Percentiles rank a stretch among this genome's conserved stretches.
phyloP scores from a whole-genome alignment of 2,797 vertebrate species.

The Apodemus agrarius region DNA sequence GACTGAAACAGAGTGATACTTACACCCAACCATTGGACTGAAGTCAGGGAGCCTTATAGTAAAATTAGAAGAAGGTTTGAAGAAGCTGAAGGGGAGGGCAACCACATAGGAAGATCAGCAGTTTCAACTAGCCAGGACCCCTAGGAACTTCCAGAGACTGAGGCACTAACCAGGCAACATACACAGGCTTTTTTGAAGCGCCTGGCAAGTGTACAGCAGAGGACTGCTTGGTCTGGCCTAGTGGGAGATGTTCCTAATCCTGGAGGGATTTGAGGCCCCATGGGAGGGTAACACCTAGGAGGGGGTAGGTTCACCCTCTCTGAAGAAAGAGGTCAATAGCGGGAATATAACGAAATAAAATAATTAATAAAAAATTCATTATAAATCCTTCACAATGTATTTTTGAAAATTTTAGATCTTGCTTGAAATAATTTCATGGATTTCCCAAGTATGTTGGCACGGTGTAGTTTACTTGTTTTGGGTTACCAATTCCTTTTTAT shows the following conservation, averaged over 20 bases:
- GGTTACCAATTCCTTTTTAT: neutral
- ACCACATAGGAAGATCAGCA: neutral
- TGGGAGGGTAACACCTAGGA: neutral
- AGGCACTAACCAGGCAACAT: neutral
- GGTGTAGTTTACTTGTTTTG: neutral
- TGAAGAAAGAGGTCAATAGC: neutral
- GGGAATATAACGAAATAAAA: neutral
- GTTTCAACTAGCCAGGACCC: neutral
- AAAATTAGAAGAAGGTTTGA: neutral
- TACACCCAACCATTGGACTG: neutral
- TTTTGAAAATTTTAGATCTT: neutral
- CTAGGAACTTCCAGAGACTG: neutral
- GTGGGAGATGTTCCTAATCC: neutral
- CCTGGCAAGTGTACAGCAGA: neutral
- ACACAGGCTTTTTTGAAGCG: neutral
- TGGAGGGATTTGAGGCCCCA: neutral
- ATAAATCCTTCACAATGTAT: neutral
- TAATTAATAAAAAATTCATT: neutral
- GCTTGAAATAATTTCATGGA: neutral
- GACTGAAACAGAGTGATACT: neutral
- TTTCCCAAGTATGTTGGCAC: slow-evolving; percentile 5
- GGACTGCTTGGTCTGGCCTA: neutral
- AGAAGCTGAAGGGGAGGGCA: neutral
- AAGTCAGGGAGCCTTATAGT: neutral
- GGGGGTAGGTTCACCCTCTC: no score